Evolutionary conservation across 2,888 invertebrate genomes (phyloP), one percentile per base, ranked within the genome.

Genomic region (Unio delphinus): DNA sequence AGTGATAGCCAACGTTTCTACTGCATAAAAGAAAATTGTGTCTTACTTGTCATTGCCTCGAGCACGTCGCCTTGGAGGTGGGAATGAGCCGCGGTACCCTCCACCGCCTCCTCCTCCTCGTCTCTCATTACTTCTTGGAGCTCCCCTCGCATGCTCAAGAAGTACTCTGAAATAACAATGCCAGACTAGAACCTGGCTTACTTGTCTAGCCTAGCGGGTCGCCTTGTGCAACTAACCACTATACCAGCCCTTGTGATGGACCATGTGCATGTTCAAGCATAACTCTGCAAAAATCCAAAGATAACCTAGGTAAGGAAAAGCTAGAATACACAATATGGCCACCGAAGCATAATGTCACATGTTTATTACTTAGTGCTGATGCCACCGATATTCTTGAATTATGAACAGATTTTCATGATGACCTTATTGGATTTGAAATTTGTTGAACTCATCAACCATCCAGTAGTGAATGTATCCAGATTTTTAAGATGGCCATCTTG

Each of bases 141-240:
- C 94, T 88, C 95, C 94, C 80, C 94, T 92, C 78, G 95, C 95
- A 87, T 94, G 93, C 93, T 96, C 95, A 91, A 95, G 95, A 89
- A 94, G 93, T 90, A 95, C 94, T 92, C 95, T 91, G 88, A 82
- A 89, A 87, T 45, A 60, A 60, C 64, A n/a, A 55, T 23, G 20
- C 20, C n/a, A n/a, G 18, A 58, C 56, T 58, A 54, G 30, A 68
- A 59, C 68, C 61, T 20, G 11, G 61, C 76, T 94, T 93, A 94
- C 94, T 94, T 94, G 93, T 94, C 94, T 92, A 94, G 93, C 90
- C 93, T 92, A 56, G 75, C 68, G 45, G 81, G 72, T 65, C 59
- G 54, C 34, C 64, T 45, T 54, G 59, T 60, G 34, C 67, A 54
- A 66, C 62, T 55, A 55, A 45, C 72, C 65, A 58, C 75, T 69